Evolutionary conservation across 2,888 invertebrate species (phyloP), one percentile per base, ranked within the genome.

Genomic region (Notodonta ziczac): DNA sequence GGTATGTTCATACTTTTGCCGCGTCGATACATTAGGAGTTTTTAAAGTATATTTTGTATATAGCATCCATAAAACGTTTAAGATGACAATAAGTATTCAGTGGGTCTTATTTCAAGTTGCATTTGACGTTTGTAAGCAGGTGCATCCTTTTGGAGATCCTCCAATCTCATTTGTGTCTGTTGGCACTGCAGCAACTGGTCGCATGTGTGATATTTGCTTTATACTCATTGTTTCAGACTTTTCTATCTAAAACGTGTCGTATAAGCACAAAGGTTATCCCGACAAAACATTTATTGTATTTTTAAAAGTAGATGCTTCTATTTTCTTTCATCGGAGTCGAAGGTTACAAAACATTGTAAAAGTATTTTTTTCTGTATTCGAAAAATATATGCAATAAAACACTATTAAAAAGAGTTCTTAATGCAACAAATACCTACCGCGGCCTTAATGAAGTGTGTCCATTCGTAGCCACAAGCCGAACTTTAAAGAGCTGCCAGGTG

Each of bases 121-220:
- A 54, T 52, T 56, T 61, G 61, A 55, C 39, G 51, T 63, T 54
- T 57, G 55, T 58, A 66, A 54, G 67, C 83, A 82, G 82, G 78
- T 83, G 82, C 74, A 79, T 72, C 56, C 59, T 72, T 72, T 72
- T 85, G 83, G 85, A 86, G 64, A 69, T 62, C 62, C 78, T 88
- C 86, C 86, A 89, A 89, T 85, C 84, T 84, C 82, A 86, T 88
- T 80, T 80, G 72, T 77, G 83, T 73, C 74, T 78, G 83, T 83
- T 86, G 84, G 87, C 87, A 85, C 80, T 78, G 74, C 77, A 81
- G 77, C 77, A 80, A 76, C 72, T 79, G 82, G 87, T 75, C 85
- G 76, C 91, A 90, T 90, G 84, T 91, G 91, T 85, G 86, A 88
- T 86, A 83, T 85, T 84, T 77, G 76, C 74, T 85, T 73, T 72